Evolutionary conservation across 2,888 invertebrate species (phyloP), one percentile per base, ranked within the genome.

Genomic region (Xestia sexstrigata): DNA sequence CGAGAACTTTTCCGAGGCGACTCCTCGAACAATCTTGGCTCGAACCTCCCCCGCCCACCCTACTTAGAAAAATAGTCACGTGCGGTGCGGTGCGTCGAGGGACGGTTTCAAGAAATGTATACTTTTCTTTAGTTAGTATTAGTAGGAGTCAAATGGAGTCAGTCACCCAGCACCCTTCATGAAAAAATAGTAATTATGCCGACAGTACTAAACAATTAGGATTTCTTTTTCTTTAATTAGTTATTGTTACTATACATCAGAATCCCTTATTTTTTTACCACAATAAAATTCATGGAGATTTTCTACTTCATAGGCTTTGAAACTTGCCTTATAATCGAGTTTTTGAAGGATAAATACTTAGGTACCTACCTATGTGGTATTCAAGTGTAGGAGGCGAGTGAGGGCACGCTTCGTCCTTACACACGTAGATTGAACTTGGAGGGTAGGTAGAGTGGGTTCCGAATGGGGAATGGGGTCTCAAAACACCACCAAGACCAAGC

Each of bases 381-480:
- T 79, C 30, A 11, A 77, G 76, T 87, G 81, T 85, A 79, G 88
- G 85, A 83, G 88, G 88, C 68, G 63, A 79, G 85, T 81, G 84
- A 89, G 89, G 81, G 83, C 89, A 89, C 89, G 87, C 86, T 86
- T 82, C 84, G 81, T 84, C 75, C 68, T 81, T 77, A 75, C 72
- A 82, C 76, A 86, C 78, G 76, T 83, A 86, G 81, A 86, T 87
- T 83, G 87, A 86, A 84, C 85, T 88, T 75, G 81, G 88, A 87
- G 88, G 84, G 89, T 78, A 78, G 84, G 89, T 78, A 78, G 83
- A 79, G 83, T 84, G 87, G 89, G 89, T 78, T 81, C 84, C 83
- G 74, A 88, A 86, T 83, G 84, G 82, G 87, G 91, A 86, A 85
- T 78, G 89, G 88, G 89, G 86, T 82, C 81, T 81, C 83, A 79